phyloP scores from a whole-genome alignment of 2,797 vertebrate species.

The Ibycter americanus region DNA sequence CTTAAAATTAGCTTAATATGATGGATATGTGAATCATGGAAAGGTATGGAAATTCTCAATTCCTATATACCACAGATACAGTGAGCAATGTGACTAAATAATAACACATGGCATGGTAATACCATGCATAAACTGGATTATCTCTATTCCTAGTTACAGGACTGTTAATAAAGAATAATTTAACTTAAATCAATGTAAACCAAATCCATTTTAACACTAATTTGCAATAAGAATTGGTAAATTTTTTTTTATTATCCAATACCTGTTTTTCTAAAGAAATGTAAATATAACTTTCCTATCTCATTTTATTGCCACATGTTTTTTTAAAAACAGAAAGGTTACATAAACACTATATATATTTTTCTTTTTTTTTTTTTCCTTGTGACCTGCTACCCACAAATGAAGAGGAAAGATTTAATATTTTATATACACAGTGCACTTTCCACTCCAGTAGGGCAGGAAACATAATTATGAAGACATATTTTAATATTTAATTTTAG shows the following conservation, averaged over 20 bases:
- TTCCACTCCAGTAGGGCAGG: neutral
- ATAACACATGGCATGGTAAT: neutral
- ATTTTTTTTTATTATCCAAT: neutral
- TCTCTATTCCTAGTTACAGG: neutral
- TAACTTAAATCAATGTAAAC: neutral
- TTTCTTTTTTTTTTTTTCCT: neutral
- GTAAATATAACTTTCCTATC: neutral
- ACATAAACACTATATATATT: neutral
- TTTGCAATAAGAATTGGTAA: neutral
- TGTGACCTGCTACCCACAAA: neutral
- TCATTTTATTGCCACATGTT: neutral
- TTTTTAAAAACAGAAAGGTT: neutral
- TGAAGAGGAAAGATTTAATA: conserved; percentile 2
- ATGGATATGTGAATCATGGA: neutral
- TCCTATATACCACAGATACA: neutral
- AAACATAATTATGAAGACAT: conserved; percentile 10
- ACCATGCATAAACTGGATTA: neutral
- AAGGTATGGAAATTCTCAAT: neutral
- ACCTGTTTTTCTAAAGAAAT: neutral
- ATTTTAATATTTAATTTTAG: conserved; percentile 41
- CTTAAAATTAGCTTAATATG: neutral
- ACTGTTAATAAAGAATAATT: neutral
- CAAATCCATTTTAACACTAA: neutral
- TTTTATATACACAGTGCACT: neutral
- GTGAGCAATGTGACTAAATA: neutral